Evolutionary conservation across 2,113 vertebrate species (phyloP).

Genomic region (Glareola pratincola): DNA sequence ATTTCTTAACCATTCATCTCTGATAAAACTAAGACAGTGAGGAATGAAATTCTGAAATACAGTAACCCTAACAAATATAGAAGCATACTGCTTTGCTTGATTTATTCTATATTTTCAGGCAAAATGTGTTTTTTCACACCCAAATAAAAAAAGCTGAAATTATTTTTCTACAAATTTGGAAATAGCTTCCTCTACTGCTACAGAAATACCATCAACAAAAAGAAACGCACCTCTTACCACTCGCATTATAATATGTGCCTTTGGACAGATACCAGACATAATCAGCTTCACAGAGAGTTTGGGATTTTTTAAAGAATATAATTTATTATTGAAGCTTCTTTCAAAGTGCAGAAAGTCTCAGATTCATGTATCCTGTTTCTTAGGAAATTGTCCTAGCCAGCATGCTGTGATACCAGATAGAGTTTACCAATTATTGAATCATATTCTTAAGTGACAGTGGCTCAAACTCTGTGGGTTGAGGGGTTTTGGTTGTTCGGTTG

Average conservation of each 20-base stretch:
- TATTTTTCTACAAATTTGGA: background rate
- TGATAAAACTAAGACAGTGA: background rate
- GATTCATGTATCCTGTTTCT: background rate
- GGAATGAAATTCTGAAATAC: background rate
- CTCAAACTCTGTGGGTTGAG: background rate
- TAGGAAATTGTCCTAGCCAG: background rate
- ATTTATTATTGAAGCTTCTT: background rate
- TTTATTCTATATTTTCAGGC: background rate
- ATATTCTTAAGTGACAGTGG: background rate
- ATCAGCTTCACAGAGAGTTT: background rate
- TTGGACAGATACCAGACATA: background rate
- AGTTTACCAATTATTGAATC: background rate
- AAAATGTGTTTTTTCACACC: background rate
- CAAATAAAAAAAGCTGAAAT: background rate
- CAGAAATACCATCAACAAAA: background rate
- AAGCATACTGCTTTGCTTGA: background rate
- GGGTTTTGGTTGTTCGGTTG: fast-evolving
- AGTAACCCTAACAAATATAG: background rate
- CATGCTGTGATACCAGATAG: background rate
- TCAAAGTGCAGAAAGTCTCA: background rate
- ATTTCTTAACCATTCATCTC: background rate
- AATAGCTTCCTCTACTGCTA: background rate
- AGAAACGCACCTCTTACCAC: background rate
- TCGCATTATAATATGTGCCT: background rate
- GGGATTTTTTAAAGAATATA: background rate